Evolutionary conservation across 2,797 vertebrate species (phyloP), one percentile per base, ranked within the genome.

Genomic region (Argya squamiceps): DNA sequence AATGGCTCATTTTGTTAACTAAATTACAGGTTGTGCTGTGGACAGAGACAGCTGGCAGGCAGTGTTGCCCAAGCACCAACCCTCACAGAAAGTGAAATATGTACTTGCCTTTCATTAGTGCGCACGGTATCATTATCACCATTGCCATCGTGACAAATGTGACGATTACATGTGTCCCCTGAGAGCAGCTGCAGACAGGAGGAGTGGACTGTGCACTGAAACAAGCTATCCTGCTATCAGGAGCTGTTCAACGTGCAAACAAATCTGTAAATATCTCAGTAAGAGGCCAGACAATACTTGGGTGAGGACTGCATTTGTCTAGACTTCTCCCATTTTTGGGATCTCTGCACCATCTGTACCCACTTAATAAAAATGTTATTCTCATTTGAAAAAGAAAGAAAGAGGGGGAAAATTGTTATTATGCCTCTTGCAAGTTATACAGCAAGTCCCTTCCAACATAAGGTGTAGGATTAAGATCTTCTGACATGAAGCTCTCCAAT

Each of bases 1-100:
- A 97, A 96, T 95, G 87, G 96, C 87, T 97, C 82, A 53, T 97
- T 98, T 97, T 98, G 97, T 98, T 98, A 98, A 96, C 95, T 93
- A 97, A 98, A 98, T 97, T 97, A 88, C 75, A 97, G 97, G 94
- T 93, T 98, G 86, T 80, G 56, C 64, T 34, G 29, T 94, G 94
- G 91, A 94, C 96, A 95, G 84, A 91, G 94, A 91, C 74, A 96
- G 96, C 87, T 96, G 97, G 94, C 96, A 95, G 91, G 68, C 88
- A 90, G 27, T 20, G 67, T 44, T 73, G 65, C 88, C 83, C 85
- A 83, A 97, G 92, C 36, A 91, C 81, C 77, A 84, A 6, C 44
- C 91, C 88, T 90, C 52, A 39, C 29, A 89, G 86, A 92, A 88
- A 95, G 79, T 95, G 93, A 96, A 95, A 95, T 49, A 9, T 88